Percentiles rank a stretch among this genome's conserved stretches.
Evolutionary conservation across 2,888 invertebrate species (phyloP).

Genomic region (Agrochola litura): DNA sequence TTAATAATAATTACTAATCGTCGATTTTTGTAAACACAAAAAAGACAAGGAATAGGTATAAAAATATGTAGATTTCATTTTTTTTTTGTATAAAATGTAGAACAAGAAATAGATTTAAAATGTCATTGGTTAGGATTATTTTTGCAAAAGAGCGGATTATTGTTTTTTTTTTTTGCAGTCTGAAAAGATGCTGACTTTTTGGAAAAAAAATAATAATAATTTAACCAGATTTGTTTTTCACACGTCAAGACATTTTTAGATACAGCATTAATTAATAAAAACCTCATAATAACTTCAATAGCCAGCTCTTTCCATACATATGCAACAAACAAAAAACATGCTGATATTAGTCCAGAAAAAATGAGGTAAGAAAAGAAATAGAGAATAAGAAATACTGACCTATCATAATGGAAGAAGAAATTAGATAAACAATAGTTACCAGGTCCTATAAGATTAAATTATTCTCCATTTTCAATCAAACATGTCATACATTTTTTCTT

Average conservation of each 20-base stretch:
- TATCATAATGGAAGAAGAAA: slow-evolving; percentile 6
- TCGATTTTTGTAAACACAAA: slow-evolving; percentile 64
- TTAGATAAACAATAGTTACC: slow-evolving; percentile 24
- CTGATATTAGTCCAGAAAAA: slow-evolving; percentile 3
- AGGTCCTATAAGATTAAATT: slow-evolving; percentile 18
- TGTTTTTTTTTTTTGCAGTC: background rate
- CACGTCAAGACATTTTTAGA: background rate
- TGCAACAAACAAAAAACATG: slow-evolving; percentile 11
- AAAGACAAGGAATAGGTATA: slow-evolving; percentile 45
- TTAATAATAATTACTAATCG: slow-evolving; percentile 51
- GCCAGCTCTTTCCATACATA: slow-evolving; percentile 24
- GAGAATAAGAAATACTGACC: slow-evolving; percentile 17
- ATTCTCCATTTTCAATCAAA: slow-evolving; percentile 65
- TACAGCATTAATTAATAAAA: background rate
- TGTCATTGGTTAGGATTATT: slow-evolving; percentile 45
- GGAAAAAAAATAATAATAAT: background rate
- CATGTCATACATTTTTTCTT: slow-evolving; percentile 77
- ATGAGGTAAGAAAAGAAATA: slow-evolving; percentile 4
- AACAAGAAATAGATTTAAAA: slow-evolving; percentile 29
- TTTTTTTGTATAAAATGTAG: slow-evolving; percentile 20
- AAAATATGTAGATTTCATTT: slow-evolving; percentile 40
- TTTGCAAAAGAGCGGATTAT: slow-evolving; percentile 30
- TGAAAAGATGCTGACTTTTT: background rate
- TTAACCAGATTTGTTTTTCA: background rate
- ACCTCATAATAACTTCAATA: background rate